These are phyloP conservation scores for Xestia rhomboidea DNA, from an alignment of 2,888 invertebrate genomes.

Conservation along the genomic window DNA sequence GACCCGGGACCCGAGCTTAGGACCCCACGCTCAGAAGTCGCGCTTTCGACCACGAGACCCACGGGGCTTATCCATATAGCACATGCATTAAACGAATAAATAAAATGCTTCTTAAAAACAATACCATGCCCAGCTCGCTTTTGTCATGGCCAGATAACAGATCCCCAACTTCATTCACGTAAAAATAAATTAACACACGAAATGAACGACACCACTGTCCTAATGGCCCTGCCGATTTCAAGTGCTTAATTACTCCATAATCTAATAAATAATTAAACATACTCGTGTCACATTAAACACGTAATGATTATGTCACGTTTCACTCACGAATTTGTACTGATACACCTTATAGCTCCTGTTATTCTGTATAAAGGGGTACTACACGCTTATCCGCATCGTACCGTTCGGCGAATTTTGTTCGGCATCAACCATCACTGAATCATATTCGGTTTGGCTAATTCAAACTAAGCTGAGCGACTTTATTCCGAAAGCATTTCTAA, in stretches of 20 bases:
- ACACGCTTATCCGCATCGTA: neutral
- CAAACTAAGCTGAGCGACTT: neutral
- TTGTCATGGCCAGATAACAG: conserved; percentile 15
- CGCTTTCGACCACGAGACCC: too few species aligned
- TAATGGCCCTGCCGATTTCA: neutral
- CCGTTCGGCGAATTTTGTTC: neutral
- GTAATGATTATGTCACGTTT: conserved; percentile 17
- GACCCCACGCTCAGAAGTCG: too few species aligned
- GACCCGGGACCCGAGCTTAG: too few species aligned
- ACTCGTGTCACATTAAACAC: conserved; percentile 2
- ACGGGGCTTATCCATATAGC: neutral
- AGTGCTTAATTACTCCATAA: conserved; percentile 16
- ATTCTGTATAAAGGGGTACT: neutral
- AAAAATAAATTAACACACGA: neutral
- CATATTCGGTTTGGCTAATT: neutral
- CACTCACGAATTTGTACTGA: conserved; percentile 31
- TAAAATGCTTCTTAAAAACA: neutral
- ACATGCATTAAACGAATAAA: neutral
- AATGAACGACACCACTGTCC: neutral
- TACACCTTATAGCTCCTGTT: conserved; percentile 14
- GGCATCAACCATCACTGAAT: neutral
- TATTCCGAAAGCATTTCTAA: neutral
- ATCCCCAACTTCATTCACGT: conserved; percentile 15
- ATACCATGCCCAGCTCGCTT: conserved; percentile 36
- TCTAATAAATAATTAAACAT: conserved; percentile 7